Percentiles rank a stretch among this genome's conserved stretches.
phyloP scores from a whole-genome alignment of 2,888 invertebrate genomes.

The Phalangium opilio region DNA sequence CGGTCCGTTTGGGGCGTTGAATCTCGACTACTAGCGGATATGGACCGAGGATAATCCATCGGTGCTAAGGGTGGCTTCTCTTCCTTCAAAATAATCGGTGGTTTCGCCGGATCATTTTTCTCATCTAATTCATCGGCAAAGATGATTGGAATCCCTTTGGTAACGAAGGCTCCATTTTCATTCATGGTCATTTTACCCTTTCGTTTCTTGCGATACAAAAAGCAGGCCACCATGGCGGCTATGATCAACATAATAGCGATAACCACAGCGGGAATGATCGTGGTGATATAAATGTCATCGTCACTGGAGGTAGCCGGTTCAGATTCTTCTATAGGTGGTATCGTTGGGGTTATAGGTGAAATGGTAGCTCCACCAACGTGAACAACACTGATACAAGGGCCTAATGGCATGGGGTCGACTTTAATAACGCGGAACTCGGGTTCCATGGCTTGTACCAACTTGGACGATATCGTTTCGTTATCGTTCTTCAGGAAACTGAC shows the following conservation, averaged over 20 bases:
- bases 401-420: slow-evolving; percentile 44
- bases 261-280: slow-evolving; percentile 66
- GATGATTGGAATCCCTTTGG: slow-evolving; percentile 71
- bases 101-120: slow-evolving; percentile 63
- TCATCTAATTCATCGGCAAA: slow-evolving; percentile 88
- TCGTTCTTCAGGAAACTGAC: slow-evolving; percentile 52
- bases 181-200: slow-evolving; percentile 69
- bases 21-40: slow-evolving; percentile 36
- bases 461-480: slow-evolving; percentile 32
- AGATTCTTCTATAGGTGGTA: slow-evolving; percentile 16
- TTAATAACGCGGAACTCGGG: slow-evolving; percentile 53
- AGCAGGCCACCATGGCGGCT: slow-evolving; percentile 71
- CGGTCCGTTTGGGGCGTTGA: slow-evolving; percentile 19
- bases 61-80: slow-evolving; percentile 85
- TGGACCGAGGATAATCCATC: slow-evolving; percentile 49
- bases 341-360: slow-evolving; percentile 30
- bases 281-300: slow-evolving; percentile 46
- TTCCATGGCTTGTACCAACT: slow-evolving; percentile 39
- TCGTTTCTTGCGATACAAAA: slow-evolving; percentile 59
- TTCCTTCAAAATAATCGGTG: slow-evolving; percentile 83
- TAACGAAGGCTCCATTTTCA: slow-evolving; percentile 42
- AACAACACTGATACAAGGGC: slow-evolving; percentile 36
- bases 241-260: slow-evolving; percentile 73
- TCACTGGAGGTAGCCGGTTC: slow-evolving; percentile 7
- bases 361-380: slow-evolving; percentile 36